phyloP scores from a whole-genome alignment of 1,140 invertebrate species.

The Pteromalus puparum region DNA sequence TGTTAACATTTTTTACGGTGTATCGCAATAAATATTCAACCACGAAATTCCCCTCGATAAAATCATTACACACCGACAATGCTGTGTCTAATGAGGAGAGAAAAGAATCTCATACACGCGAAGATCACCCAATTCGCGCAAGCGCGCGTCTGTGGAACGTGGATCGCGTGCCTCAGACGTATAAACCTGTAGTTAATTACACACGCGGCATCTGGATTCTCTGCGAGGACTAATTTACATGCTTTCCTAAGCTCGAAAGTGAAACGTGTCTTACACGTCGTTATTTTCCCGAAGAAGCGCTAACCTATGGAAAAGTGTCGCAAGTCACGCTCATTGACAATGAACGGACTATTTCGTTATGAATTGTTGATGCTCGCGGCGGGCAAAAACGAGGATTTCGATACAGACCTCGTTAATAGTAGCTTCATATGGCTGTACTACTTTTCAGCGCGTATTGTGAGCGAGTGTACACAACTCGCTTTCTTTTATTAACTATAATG shows the following conservation, averaged over 20 bases:
- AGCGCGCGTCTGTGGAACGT: too few relatives aligned
- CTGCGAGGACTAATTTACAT: not conserved
- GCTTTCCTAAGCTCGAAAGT: constrained; percentile 14
- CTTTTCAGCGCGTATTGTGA: not conserved
- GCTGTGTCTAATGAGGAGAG: not conserved
- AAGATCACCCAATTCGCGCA: not conserved
- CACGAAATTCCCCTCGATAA: too few relatives aligned
- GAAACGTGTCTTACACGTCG: not conserved
- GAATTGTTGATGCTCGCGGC: not conserved
- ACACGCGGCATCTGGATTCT: constrained; percentile 9
- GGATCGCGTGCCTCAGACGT: too few relatives aligned
- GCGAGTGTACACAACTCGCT: not conserved
- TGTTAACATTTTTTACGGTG: too few relatives aligned
- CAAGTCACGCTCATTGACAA: constrained; percentile 35
- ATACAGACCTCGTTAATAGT: not conserved
- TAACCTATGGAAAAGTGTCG: constrained; percentile 17
- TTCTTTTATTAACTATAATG: constrained; percentile 18
- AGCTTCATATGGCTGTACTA: not conserved
- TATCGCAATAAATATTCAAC: too few relatives aligned
- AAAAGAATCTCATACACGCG: not conserved
- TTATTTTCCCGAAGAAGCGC: not conserved
- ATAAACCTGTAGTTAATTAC: not conserved
- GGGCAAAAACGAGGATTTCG: too few relatives aligned
- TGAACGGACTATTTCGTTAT: constrained; percentile 11
- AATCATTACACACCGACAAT: too few relatives aligned